These are phyloP conservation scores for Drosophila saltans DNA, from an alignment of 1,140 invertebrate species.

Conservation along the genomic window DNA sequence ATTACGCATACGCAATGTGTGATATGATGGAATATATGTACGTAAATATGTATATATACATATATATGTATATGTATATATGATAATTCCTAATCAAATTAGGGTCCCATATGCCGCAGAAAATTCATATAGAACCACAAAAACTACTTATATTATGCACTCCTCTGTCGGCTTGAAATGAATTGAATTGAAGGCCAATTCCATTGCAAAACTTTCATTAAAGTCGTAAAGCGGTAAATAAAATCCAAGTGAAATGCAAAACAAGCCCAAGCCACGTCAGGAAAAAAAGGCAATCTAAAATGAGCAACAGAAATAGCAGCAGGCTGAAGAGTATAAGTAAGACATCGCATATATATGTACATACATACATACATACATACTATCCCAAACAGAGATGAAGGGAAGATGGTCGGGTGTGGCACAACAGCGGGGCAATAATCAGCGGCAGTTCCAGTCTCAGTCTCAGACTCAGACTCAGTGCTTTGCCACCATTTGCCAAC, in stretches of 20 bases:
- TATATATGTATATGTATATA: background rate
- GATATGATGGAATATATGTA: background rate
- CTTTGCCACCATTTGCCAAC: slow-evolving; percentile 65
- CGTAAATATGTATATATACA: background rate
- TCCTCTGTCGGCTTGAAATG: background rate
- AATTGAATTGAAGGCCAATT: slow-evolving; percentile 39
- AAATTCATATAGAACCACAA: slow-evolving; percentile 7
- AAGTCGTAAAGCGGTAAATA: slow-evolving; percentile 65
- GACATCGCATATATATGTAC: background rate
- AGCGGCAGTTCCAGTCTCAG: slow-evolving; percentile 20
- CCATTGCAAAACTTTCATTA: slow-evolving; percentile 49
- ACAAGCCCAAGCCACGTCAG: slow-evolving; percentile 33
- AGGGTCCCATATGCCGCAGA: slow-evolving; percentile 6
- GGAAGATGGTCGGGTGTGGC: background rate
- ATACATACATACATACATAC: too few species aligned
- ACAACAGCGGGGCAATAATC: background rate
- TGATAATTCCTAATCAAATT: slow-evolving; percentile 13
- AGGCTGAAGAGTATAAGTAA: slow-evolving; percentile 4
- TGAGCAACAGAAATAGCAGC: slow-evolving; percentile 4
- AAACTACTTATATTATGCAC: slow-evolving; percentile 11
- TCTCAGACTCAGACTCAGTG: slow-evolving; percentile 22
- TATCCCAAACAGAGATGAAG: background rate
- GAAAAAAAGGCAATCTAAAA: slow-evolving; percentile 13
- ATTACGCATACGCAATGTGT: slow-evolving; percentile 9
- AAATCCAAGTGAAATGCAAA: slow-evolving; percentile 61